These are phyloP conservation scores for Oreortyx pictus DNA, from an alignment of 2,797 vertebrate species.

Conservation along the genomic window DNA sequence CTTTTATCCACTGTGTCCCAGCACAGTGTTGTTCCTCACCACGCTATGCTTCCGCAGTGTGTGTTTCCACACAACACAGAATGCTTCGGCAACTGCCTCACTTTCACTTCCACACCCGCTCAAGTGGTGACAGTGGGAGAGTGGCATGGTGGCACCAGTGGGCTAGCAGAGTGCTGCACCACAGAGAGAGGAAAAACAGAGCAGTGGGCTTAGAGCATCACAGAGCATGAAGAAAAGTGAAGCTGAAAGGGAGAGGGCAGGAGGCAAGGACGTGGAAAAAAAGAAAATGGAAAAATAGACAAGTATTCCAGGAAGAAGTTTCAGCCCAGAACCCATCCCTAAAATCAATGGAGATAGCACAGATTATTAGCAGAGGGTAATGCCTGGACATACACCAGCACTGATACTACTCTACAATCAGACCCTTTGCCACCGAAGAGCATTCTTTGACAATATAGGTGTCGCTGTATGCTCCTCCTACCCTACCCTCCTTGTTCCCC, in stretches of 20 bases:
- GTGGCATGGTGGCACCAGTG: accelerated
- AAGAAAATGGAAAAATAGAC: neutral
- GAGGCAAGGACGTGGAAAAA: neutral
- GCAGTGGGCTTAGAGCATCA: neutral
- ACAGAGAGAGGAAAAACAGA: neutral
- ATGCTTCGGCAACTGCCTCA: accelerated
- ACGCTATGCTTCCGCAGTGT: neutral
- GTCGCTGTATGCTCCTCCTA: too few species aligned
- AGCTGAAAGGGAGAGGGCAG: neutral
- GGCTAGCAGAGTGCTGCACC: neutral
- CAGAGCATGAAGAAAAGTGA: neutral
- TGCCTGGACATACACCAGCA: accelerated
- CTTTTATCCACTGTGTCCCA: neutral
- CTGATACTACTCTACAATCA: neutral
- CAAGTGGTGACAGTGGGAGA: neutral
- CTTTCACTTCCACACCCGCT: neutral
- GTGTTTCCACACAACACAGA: neutral
- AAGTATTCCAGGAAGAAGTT: neutral
- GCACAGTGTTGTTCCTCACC: neutral
- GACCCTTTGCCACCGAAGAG: neutral
- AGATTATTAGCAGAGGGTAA: neutral
- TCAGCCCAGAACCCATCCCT: neutral
- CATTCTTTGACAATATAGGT: neutral
- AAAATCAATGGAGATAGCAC: neutral
- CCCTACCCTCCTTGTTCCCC: neutral